Evolutionary conservation across 2,888 invertebrate species (phyloP), one percentile per base, ranked within the genome.

Genomic region (Drosophila cracens): DNA sequence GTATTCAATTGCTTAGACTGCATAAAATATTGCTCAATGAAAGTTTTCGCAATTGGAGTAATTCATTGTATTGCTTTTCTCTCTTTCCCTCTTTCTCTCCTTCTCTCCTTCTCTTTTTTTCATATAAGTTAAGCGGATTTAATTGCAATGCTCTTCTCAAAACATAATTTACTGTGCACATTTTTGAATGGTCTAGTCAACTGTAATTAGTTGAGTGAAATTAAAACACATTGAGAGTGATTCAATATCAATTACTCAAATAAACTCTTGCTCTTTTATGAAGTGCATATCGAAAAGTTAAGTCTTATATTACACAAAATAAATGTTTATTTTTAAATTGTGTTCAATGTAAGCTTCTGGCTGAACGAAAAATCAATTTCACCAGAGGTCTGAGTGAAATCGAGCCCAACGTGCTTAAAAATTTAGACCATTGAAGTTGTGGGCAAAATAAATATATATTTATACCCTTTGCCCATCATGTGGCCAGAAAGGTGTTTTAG

Each of bases 301-400:
- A 62, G 25, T 38, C 34, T 61, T 34, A 63, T 25, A 57, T 61
- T 31, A 38, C 49, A 68, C 27, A 68, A 52, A 73, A 49, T 52
- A 51, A 40, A 61, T 68, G 49, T 53, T 16, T 29, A 27, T 62
- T 59, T 59, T 54, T 31, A 51, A 72, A 52, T 67, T 33, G 33
- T 48, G 29, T 29, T 36, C 33, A 33, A 51, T 54, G 34, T 36
- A 29, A 34, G 38, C 27, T 25, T 16, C 18, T 38, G 11, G 36
- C n/a, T 43, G 49, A 33, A 18, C 7, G 18, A 27, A 40, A 72
- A 68, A 64, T 61, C 53, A 25, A 57, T 72, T 53, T 51, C 2
- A 31, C 10, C 33, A 58, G 38, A 33, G 27, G 21, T 40, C 29
- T 16, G 27, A 33, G 21, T 13, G 51, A 62, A 74, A 38, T 48